A percentile compares a stretch with the other conserved stretches of the same genome.
phyloP scores from a whole-genome alignment of 2,888 invertebrate species.

The Ryuthela nishihirai region DNA sequence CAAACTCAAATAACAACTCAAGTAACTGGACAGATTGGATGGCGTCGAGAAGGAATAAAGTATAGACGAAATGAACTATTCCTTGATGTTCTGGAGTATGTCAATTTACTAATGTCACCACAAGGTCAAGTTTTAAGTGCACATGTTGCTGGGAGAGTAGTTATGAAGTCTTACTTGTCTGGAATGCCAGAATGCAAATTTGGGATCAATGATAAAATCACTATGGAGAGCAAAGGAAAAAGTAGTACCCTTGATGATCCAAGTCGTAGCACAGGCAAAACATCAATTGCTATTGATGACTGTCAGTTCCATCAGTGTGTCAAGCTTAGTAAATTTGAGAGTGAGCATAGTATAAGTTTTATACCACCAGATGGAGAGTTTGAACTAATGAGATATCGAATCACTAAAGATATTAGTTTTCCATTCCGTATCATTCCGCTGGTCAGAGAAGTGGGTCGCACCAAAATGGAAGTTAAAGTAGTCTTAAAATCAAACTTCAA shows the following conservation, averaged over 20 bases:
- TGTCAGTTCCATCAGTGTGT: constrained; percentile 99
- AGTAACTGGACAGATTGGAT: constrained; percentile 61
- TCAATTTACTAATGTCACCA: constrained; percentile 98
- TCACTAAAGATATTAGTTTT: constrained; percentile 98
- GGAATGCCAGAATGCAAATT: constrained; percentile 99
- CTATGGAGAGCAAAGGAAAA: constrained; percentile 70
- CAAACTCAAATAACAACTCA: constrained; percentile 99
- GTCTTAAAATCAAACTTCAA: constrained; percentile 99
- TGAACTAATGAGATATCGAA: constrained; percentile 98
- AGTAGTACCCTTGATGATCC: constrained; percentile 62
- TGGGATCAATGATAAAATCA: constrained; percentile 98
- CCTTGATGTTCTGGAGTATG: constrained; percentile 97
- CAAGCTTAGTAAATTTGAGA: constrained; percentile 98
- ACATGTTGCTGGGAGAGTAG: constrained; percentile 98
- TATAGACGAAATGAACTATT: constrained; percentile 98
- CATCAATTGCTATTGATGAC: constrained; percentile 99
- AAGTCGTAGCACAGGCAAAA: constrained; percentile 81
- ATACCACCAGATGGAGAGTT: constrained; percentile 99
- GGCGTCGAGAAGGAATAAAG: constrained; percentile 98
- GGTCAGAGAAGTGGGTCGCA: constrained; percentile 95
- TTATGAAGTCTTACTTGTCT: constrained; percentile 99
- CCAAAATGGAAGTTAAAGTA: constrained; percentile 99
- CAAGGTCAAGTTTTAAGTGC: constrained; percentile 98
- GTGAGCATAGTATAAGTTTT: constrained; percentile 99
- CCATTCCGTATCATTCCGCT: constrained; percentile 99